phyloP scores from a whole-genome alignment of 64 coral and sea anemone species.

The Stichodactyla mertensii region DNA sequence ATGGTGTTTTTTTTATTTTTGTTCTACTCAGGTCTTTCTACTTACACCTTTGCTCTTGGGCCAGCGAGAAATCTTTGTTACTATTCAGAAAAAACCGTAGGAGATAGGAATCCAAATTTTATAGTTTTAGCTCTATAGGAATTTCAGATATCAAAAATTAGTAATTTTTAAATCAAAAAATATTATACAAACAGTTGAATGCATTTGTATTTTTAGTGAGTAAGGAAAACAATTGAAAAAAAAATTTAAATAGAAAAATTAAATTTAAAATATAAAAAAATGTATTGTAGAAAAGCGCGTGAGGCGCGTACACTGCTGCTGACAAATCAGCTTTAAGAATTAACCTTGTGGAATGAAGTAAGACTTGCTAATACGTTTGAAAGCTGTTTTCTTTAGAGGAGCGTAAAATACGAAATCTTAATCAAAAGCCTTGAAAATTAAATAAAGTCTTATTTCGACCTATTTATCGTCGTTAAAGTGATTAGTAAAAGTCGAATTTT shows the following conservation, averaged over 20 bases:
- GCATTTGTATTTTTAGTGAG: background rate
- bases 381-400: background rate
- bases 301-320: background rate
- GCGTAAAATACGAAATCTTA: background rate
- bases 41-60: slow-evolving; percentile 19
- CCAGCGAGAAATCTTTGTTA: background rate
- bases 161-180: background rate
- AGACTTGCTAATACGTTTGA: background rate
- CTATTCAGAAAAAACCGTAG: background rate
- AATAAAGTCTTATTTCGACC: background rate
- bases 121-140: background rate
- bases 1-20: background rate
- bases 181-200: background rate
- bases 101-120: background rate
- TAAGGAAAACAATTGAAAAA: background rate
- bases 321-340: background rate
- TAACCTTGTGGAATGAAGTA: background rate
- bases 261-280: background rate
- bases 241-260: background rate
- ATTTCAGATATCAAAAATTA: background rate
- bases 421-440: background rate
- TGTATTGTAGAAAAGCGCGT: background rate
- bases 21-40: slow-evolving; percentile 18
- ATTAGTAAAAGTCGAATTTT: background rate
- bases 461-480: background rate